Conservation (phyloP, 2,888 invertebrate genomes). For the Anaspis maculata region DNA sequence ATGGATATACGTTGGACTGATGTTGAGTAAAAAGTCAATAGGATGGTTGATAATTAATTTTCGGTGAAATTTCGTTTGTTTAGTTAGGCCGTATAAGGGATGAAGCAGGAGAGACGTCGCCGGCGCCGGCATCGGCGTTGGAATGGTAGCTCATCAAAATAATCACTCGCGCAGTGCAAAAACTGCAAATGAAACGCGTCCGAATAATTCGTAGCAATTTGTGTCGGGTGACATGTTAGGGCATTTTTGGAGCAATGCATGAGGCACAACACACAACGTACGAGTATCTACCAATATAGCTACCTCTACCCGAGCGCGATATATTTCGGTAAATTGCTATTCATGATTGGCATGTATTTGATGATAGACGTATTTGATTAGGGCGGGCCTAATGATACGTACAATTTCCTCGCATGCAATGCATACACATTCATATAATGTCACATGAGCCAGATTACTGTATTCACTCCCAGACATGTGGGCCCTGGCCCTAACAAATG, state of each 20-base stretch:
- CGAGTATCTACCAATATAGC: too few species aligned
- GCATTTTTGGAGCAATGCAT: slow-evolving; percentile 24
- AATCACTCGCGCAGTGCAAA: slow-evolving; percentile 31
- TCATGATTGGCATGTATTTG: slow-evolving; percentile 41
- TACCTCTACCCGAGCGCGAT: too few species aligned
- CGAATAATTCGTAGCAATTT: slow-evolving; percentile 34
- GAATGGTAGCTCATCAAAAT: slow-evolving; percentile 35
- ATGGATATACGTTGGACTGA: too few species aligned
- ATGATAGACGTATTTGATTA: slow-evolving; percentile 42
- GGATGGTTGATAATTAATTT: too few species aligned
- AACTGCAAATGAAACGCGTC: slow-evolving; percentile 31
- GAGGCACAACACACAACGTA: too few species aligned
- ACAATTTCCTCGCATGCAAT: slow-evolving; percentile 40
- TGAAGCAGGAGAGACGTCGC: too few species aligned
- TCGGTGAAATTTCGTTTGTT: too few species aligned
- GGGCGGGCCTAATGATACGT: slow-evolving; percentile 41
- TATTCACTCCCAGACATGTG: slow-evolving; percentile 37
- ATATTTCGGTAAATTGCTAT: slow-evolving; percentile 32
- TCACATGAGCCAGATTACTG: slow-evolving; percentile 39
- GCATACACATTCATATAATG: slow-evolving; percentile 37
- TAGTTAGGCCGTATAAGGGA: too few species aligned
- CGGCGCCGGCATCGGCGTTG: too few species aligned
- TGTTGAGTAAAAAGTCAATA: too few species aligned
- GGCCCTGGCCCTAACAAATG: slow-evolving; percentile 38
- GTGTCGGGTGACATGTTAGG: slow-evolving; percentile 27